A percentile compares a stretch with the other conserved stretches of the same genome.
Conservation (phyloP, 2,888 invertebrate species). For the Lottia scabra region DNA sequence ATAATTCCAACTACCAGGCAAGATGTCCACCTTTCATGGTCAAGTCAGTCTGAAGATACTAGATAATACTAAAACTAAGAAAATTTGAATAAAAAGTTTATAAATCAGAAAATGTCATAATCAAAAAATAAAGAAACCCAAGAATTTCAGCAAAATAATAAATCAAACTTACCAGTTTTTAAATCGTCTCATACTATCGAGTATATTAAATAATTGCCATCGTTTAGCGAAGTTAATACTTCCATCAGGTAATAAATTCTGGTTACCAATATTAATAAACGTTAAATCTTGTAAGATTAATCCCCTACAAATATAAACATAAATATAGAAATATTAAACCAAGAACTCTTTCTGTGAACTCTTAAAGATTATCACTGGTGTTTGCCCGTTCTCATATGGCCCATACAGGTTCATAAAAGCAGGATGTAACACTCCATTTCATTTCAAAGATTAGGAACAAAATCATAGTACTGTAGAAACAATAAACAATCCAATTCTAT, state of each 20-base stretch:
- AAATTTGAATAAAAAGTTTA: no score
- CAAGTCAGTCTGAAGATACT: no score
- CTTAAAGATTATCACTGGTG: neutral
- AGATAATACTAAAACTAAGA: no score
- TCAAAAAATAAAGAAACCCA: no score
- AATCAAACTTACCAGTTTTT: conserved; percentile 85
- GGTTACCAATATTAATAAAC: conserved; percentile 98
- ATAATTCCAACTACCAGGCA: no score
- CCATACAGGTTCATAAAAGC: neutral
- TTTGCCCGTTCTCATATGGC: no score
- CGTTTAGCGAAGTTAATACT: conserved; percentile 86
- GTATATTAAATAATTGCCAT: conserved; percentile 98
- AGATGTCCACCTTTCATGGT: no score
- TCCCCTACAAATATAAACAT: conserved; percentile 77
- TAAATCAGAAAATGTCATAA: no score
- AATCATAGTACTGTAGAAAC: no score
- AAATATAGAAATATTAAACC: neutral
- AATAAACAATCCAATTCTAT: no score
- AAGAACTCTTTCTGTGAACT: neutral
- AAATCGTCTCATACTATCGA: conserved; percentile 98
- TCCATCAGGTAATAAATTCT: conserved; percentile 87
- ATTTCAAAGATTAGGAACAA: no score
- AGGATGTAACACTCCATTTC: neutral
- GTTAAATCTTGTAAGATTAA: conserved; percentile 98
- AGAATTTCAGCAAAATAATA: no score